These are phyloP conservation scores for Zaprionus nigranus DNA, from an alignment of 1,140 invertebrate species.

Conservation along the genomic window DNA sequence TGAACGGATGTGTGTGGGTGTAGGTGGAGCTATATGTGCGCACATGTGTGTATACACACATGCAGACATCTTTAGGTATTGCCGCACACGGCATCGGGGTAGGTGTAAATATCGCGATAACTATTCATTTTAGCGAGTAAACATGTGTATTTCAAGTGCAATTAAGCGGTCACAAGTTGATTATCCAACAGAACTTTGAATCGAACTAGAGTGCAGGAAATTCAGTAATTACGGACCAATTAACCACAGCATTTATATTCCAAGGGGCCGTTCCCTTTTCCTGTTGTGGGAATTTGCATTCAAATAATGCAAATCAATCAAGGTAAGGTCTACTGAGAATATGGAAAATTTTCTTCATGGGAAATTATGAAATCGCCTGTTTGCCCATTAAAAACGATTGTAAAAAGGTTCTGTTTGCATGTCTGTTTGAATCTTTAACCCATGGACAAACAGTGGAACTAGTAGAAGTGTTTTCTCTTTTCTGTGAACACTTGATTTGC, in stretches of 20 bases:
- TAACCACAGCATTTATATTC: background rate
- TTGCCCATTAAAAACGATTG: slow-evolving; percentile 4
- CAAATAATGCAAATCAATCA: background rate
- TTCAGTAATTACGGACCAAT: slow-evolving; percentile 1
- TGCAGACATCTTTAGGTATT: background rate
- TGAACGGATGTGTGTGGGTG: slow-evolving; percentile 34
- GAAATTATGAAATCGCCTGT: background rate
- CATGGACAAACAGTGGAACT: background rate
- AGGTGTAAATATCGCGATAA: slow-evolving; percentile 42
- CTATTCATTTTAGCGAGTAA: slow-evolving; percentile 47
- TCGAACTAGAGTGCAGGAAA: slow-evolving; percentile 1
- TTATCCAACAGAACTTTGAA: slow-evolving; percentile 15
- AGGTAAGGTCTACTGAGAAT: background rate
- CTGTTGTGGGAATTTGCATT: too few relatives aligned
- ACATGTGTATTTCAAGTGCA: slow-evolving; percentile 39
- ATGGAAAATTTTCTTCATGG: background rate
- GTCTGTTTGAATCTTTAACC: background rate
- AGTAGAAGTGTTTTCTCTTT: background rate
- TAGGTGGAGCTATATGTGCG: slow-evolving; percentile 11
- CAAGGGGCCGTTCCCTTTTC: background rate
- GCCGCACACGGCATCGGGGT: background rate
- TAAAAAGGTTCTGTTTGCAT: slow-evolving; percentile 1
- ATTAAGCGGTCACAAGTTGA: slow-evolving; percentile 31
- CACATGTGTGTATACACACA: slow-evolving; percentile 8
- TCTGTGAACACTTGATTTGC: background rate